phyloP scores from a whole-genome alignment of 2,888 invertebrate species.

The Leptopterna dolabrata region DNA sequence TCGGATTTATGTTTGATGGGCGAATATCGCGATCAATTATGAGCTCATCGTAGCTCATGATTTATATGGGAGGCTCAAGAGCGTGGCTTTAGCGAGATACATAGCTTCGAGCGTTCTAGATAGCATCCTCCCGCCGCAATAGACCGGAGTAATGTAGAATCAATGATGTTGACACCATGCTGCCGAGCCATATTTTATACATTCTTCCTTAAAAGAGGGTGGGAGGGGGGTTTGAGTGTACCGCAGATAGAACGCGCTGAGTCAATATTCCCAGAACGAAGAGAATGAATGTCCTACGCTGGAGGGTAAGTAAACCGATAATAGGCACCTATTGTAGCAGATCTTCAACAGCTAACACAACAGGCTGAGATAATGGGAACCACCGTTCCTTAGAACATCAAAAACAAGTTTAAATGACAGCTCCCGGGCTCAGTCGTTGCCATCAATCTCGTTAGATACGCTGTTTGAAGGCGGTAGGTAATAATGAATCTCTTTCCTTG shows the following conservation, averaged over 20 bases:
- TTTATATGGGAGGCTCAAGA: not conserved
- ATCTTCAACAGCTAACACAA: no score
- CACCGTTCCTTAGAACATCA: no score
- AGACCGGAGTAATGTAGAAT: not conserved
- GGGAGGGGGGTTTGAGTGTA: not conserved
- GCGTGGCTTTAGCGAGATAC: not conserved
- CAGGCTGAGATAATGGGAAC: no score
- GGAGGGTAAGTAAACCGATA: not conserved
- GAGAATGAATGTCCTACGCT: not conserved
- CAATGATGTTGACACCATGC: not conserved
- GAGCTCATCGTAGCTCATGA: not conserved
- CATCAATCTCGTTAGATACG: no score
- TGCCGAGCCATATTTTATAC: not conserved
- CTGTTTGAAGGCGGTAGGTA: no score
- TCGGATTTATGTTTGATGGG: not conserved
- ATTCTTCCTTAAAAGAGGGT: not conserved
- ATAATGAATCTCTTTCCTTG: no score
- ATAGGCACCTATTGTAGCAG: no score
- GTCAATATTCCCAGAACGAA: not conserved
- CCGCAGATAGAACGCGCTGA: not conserved
- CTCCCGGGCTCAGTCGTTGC: no score
- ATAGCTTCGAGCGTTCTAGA: not conserved
- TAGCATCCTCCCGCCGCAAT: not conserved
- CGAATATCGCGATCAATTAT: not conserved
- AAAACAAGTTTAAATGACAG: no score